A percentile compares a stretch with the other conserved stretches of the same genome.
Evolutionary conservation across 2,113 vertebrate species (phyloP).

Genomic region (Onychostoma macrolepis): DNA sequence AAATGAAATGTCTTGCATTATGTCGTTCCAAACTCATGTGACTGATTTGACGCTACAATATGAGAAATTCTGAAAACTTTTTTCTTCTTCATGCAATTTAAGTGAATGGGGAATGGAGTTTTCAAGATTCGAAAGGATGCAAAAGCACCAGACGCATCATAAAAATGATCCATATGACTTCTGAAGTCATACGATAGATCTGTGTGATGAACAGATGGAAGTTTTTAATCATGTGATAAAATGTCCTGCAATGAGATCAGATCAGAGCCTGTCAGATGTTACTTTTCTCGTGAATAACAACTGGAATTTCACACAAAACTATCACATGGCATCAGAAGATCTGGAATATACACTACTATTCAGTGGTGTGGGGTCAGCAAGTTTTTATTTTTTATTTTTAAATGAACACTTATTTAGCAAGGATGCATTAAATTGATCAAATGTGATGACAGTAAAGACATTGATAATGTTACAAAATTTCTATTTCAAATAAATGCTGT

Average conservation of each 20-base stretch:
- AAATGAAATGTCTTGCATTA: not conserved
- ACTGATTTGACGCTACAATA: not conserved
- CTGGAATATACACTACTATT: not conserved
- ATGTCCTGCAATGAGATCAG: not conserved
- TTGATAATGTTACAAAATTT: not conserved
- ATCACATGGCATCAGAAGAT: not conserved
- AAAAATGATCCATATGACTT: not conserved
- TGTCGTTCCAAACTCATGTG: not conserved
- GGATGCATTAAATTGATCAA: not conserved
- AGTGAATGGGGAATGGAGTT: not conserved
- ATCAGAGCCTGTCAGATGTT: not conserved
- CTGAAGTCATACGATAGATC: not conserved
- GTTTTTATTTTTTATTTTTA: not conserved
- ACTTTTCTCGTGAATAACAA: not conserved
- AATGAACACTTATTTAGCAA: not conserved
- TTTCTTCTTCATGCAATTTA: not conserved
- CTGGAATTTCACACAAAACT: not conserved
- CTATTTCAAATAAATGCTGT: too few species aligned
- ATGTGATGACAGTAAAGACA: not conserved
- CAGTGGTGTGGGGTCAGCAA: not conserved
- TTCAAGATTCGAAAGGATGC: not conserved
- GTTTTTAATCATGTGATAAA: not conserved
- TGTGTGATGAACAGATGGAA: not conserved
- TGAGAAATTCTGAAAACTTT: too few species aligned
- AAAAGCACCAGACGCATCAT: not conserved